phyloP scores from a whole-genome alignment of 2,113 vertebrate genomes.

The Tetrax tetrax region DNA sequence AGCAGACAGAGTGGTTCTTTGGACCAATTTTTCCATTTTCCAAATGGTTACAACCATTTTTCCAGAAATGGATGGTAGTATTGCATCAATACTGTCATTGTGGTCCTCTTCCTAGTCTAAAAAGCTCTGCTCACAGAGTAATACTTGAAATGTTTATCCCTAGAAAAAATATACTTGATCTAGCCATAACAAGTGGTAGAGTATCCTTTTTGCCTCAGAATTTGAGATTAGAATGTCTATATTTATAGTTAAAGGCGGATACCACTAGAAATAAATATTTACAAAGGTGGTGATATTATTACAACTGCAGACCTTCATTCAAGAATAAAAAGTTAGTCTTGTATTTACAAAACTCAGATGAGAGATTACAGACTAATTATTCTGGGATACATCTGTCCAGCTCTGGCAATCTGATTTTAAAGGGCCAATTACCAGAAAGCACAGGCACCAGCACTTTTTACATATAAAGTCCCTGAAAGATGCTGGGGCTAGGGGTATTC shows the following conservation, averaged over 20 bases:
- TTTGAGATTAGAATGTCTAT: constrained; percentile 13
- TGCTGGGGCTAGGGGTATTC: neutral
- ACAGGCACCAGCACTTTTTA: neutral
- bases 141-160: constrained; percentile 28
- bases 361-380: neutral
- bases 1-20: neutral
- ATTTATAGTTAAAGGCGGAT: constrained; percentile 9
- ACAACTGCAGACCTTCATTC: neutral
- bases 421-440: neutral
- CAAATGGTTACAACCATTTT: neutral
- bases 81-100: neutral
- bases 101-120: neutral
- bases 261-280: constrained; percentile 37
- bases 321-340: neutral
- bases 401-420: neutral
- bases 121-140: neutral
- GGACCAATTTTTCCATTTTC: neutral
- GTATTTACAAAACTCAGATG: neutral
- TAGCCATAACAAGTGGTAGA: constrained; percentile 9
- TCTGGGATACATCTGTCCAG: neutral
- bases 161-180: neutral
- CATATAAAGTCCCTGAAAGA: neutral
- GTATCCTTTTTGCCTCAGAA: constrained; percentile 3
- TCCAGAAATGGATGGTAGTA: neutral
- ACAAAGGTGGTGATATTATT: neutral